phyloP scores from a whole-genome alignment of 2,113 vertebrate species.

The Colius striatus region DNA sequence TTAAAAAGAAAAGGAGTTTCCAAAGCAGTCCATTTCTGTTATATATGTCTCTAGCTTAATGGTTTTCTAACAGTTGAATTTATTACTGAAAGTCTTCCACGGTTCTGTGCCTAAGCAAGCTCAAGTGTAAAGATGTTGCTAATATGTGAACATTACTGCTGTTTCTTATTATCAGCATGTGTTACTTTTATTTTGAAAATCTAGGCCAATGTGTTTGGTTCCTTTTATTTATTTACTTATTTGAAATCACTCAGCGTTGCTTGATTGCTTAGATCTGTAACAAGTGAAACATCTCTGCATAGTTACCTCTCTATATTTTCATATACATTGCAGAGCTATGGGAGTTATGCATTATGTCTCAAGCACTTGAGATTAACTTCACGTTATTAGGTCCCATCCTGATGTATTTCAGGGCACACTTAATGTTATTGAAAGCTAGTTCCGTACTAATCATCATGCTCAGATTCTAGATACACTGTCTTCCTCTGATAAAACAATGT shows the following conservation, averaged over 20 bases:
- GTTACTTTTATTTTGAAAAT: not conserved
- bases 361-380: not conserved
- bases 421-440: conserved; percentile 23
- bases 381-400: not conserved
- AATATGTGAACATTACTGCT: not conserved
- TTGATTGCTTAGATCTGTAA: not conserved
- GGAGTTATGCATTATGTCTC: not conserved
- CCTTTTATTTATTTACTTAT: too few species aligned
- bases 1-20: not conserved
- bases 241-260: not conserved
- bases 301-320: not conserved
- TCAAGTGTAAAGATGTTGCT: not conserved
- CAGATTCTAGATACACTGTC: conserved; percentile 28
- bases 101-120: not conserved
- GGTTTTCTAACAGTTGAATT: not conserved
- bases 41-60: not conserved
- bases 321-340: not conserved
- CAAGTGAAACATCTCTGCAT: not conserved
- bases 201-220: not conserved
- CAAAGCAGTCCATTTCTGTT: not conserved
- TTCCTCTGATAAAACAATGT: conserved; percentile 77
- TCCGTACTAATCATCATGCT: not conserved
- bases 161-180: not conserved
- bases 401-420: not conserved
- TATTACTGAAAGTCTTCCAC: not conserved